Evolutionary conservation across 2,797 vertebrate genomes (phyloP), one percentile per base, ranked within the genome.

Genomic region (Rhinoraja longicauda): DNA sequence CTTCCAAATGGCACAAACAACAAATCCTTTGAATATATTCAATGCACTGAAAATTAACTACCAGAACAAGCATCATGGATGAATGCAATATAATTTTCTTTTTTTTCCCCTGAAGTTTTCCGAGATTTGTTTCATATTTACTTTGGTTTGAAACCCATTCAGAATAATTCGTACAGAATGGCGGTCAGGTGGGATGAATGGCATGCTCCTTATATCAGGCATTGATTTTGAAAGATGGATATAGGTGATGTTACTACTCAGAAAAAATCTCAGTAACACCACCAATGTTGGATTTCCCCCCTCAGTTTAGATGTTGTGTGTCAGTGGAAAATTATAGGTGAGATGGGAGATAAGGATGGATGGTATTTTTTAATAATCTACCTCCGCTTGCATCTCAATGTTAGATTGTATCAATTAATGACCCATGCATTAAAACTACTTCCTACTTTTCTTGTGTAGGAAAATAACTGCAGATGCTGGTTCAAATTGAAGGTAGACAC

Each of bases 11-110:
- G 32, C 64, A 39, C 70, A 70, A 90, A 70, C 36, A 70, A 70
- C 62, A 36, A 36, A 62, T 70, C 17, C 21, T 39, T 90, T 90
- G 32, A 67, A 67, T 72, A 19, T 70, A 21, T 24, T 39, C 88
- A 90, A 32, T 90, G 88, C n/a, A 70, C 62, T 70, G 59, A 32
- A 90, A 70, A 45, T 90, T 90, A 67, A 90, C 21, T 70, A 67
- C 32, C 59, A 62, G 64, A 36, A 67, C 59, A 53, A 29, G 26
- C 26, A 59, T 84, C 59, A 86, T 59, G 82, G 82, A 86, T 90
- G 64, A 90, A 26, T 72, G 88, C 39, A 15, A 90, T 36, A 62
- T 88, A 13, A 90, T 90, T 64, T 53, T n/a, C 17, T 86, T 67
- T 36, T 64, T 53, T 2, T 75, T n/a, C 91, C 12, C 19, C 70